A percentile compares a stretch with the other conserved stretches of the same genome.
Conservation (phyloP, 1,140 invertebrate species). For the Patella vulgata region DNA sequence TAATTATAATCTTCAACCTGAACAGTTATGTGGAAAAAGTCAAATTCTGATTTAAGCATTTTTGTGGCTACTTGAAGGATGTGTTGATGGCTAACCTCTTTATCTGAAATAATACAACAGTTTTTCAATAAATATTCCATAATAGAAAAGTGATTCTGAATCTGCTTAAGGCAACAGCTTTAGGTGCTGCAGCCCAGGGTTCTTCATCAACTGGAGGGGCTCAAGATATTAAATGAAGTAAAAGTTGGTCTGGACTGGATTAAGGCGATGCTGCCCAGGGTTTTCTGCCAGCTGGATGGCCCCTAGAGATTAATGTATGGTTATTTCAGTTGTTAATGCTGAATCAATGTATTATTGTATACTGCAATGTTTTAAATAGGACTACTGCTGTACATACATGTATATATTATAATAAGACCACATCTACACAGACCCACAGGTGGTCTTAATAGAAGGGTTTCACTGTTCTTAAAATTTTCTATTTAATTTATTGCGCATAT, state of each 20-base stretch:
- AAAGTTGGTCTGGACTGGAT: too few relatives aligned
- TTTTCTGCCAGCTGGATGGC: too few relatives aligned
- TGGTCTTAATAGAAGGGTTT: too few relatives aligned
- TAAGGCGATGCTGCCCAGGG: too few relatives aligned
- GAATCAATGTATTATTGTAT: background rate
- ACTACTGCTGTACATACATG: background rate
- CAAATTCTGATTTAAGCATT: conserved; percentile 37
- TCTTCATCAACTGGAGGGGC: background rate
- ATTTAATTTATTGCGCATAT: background rate
- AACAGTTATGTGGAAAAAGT: conserved; percentile 49
- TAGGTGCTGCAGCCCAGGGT: too few relatives aligned
- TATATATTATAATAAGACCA: background rate
- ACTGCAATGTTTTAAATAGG: background rate
- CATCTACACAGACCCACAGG: background rate
- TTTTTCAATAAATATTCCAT: too few relatives aligned
- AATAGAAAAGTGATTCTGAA: background rate
- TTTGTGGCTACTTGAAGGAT: conserved; percentile 35
- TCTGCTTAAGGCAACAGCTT: background rate
- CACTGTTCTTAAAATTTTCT: background rate
- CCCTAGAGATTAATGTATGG: background rate
- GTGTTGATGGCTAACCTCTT: conserved; percentile 23
- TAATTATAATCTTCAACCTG: conserved; percentile 50
- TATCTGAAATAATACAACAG: conserved; percentile 31
- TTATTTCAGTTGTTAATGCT: too few relatives aligned
- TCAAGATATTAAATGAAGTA: too few relatives aligned